Conservation (phyloP, 2,797 vertebrate genomes). For the Sylvia borin region DNA sequence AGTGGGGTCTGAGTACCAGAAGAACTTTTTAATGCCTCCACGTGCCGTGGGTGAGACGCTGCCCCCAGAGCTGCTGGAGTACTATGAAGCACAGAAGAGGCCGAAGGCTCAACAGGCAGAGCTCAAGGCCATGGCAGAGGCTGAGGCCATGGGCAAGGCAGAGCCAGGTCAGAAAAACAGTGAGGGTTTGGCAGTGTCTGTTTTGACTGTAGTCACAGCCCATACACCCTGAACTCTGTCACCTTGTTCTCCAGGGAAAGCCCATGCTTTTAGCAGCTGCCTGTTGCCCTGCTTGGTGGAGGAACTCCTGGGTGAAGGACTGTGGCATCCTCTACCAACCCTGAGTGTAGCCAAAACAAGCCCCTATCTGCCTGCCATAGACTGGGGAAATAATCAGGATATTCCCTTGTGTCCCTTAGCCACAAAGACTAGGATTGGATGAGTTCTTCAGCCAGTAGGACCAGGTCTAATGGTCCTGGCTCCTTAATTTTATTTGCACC, state of each 20-base stretch:
- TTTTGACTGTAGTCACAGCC: too few species aligned
- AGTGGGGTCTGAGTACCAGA: conserved; percentile 77
- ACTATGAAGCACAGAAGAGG: conserved; percentile 74
- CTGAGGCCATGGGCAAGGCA: not conserved
- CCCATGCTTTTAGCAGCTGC: not conserved
- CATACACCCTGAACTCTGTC: not conserved
- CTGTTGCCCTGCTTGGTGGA: not conserved
- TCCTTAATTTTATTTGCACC: not conserved
- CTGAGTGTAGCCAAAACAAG: not conserved
- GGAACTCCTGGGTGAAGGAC: not conserved
- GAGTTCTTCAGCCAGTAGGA: not conserved
- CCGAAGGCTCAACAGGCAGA: conserved; percentile 48
- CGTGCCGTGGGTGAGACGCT: conserved; percentile 81
- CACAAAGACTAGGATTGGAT: not conserved
- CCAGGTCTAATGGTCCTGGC: not conserved
- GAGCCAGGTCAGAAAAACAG: not conserved
- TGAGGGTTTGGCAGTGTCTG: conserved; percentile 3
- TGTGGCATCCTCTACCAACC: not conserved
- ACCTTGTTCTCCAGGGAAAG: not conserved
- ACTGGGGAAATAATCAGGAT: not conserved
- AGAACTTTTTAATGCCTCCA: conserved; percentile 83
- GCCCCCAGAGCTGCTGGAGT: conserved; percentile 83
- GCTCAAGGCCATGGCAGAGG: not conserved
- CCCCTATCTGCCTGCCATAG: not conserved
- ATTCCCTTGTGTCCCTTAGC: not conserved